Conservation (phyloP, 2,113 vertebrate genomes). For the Callaeas wilsoni region DNA sequence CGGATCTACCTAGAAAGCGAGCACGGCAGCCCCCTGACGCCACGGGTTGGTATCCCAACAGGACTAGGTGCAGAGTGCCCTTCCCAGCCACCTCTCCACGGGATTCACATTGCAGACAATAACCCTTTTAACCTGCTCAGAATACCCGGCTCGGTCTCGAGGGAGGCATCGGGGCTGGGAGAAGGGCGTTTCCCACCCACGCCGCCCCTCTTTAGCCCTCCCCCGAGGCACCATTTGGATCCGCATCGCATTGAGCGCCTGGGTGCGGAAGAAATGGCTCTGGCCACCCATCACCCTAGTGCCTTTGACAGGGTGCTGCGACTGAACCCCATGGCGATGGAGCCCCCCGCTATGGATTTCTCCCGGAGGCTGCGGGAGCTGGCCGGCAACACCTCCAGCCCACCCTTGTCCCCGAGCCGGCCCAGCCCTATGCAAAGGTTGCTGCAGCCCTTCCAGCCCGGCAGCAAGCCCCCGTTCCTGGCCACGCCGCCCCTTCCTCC, state of each 20-base stretch:
- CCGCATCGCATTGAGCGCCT: conserved; percentile 94
- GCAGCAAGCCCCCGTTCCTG: conserved; percentile 94
- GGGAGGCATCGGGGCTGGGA: conserved; percentile 86
- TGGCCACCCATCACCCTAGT: conserved; percentile 99
- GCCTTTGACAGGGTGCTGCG: conserved; percentile 99
- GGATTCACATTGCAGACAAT: conserved; percentile 98
- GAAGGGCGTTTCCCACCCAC: conserved; percentile 95
- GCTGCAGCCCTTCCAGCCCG: conserved; percentile 97
- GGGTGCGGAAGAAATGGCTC: conserved; percentile 97
- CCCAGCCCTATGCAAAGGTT: conserved; percentile 99
- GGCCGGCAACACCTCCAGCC: conserved; percentile 97
- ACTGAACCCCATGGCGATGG: conserved; percentile 98
- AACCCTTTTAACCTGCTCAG: conserved; percentile 99
- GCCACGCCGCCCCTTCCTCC: conserved; percentile 94
- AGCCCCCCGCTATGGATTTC: conserved; percentile 99
- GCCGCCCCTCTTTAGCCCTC: conserved; percentile 97
- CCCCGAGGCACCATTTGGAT: conserved; percentile 97
- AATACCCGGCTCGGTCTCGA: conserved; percentile 94
- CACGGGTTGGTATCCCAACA: conserved; percentile 94
- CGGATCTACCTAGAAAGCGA: conserved; percentile 99
- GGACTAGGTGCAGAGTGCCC: conserved; percentile 94
- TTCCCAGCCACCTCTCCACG: conserved; percentile 96
- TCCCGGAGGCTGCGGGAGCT: conserved; percentile 97
- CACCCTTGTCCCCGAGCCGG: conserved; percentile 93
- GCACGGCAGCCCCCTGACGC: conserved; percentile 96